phyloP scores from a whole-genome alignment of 2,888 invertebrate genomes.

The Diloba caeruleocephala region DNA sequence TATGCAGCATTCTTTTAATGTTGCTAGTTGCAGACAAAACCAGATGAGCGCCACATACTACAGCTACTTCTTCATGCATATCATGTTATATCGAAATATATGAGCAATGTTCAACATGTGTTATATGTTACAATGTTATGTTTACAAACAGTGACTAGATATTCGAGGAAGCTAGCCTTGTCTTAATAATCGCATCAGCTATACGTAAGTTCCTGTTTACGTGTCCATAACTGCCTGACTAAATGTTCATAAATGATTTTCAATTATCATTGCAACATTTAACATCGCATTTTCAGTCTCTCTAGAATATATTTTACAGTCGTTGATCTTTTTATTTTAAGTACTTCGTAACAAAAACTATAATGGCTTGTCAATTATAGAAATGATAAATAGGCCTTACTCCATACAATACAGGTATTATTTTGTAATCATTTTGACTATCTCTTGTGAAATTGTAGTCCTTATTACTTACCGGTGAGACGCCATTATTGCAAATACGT shows the following conservation, averaged over 20 bases:
- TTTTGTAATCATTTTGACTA: slow-evolving; percentile 36
- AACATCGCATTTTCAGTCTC: slow-evolving; percentile 11
- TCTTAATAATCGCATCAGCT: slow-evolving; percentile 26
- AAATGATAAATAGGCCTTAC: slow-evolving; percentile 38
- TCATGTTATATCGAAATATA: neutral
- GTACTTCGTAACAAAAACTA: slow-evolving; percentile 21
- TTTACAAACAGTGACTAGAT: slow-evolving; percentile 18
- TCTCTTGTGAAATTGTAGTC: slow-evolving; percentile 20
- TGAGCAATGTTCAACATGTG: neutral
- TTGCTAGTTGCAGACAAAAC: no score
- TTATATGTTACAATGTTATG: slow-evolving; percentile 4
- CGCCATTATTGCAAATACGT: slow-evolving; percentile 15
- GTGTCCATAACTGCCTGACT: neutral
- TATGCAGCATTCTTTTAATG: no score
- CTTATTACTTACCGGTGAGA: slow-evolving; percentile 34
- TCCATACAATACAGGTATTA: slow-evolving; percentile 40
- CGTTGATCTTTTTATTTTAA: slow-evolving; percentile 29
- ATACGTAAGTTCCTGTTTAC: slow-evolving; percentile 17
- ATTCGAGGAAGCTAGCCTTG: slow-evolving; percentile 23
- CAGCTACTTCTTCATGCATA: no score
- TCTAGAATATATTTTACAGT: slow-evolving; percentile 14
- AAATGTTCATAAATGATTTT: slow-evolving; percentile 15
- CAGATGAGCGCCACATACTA: no score
- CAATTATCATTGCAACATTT: slow-evolving; percentile 16
- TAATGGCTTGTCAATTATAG: slow-evolving; percentile 41